Conservation (phyloP, 2,888 invertebrate species). For the Liodrosophila aerea region DNA sequence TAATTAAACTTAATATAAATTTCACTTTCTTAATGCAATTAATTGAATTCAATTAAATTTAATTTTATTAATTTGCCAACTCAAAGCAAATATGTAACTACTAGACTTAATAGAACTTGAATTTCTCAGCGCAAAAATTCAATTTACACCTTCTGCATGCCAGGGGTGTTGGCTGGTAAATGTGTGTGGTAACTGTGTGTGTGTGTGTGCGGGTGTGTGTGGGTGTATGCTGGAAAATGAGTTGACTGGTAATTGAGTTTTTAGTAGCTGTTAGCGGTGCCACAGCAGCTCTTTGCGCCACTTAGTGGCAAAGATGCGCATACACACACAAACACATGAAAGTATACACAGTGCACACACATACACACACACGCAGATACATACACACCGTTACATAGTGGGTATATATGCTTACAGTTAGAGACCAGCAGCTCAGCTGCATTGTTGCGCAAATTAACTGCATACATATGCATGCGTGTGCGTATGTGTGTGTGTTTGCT, state of each 20-base stretch:
- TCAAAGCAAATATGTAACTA: no score
- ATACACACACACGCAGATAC: background rate
- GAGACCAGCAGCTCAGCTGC: constrained; percentile 39
- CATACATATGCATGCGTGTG: constrained; percentile 9
- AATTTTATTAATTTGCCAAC: background rate
- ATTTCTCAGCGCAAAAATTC: constrained; percentile 35
- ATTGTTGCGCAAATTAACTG: constrained; percentile 67
- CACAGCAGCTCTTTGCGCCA: constrained; percentile 55
- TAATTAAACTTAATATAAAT: no score
- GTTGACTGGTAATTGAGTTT: constrained; percentile 69
- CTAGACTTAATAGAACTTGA: background rate
- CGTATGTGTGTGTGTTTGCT: constrained; percentile 15
- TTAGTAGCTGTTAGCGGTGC: constrained; percentile 72
- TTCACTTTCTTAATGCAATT: no score
- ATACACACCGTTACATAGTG: background rate
- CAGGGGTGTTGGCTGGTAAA: constrained; percentile 7
- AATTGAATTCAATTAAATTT: background rate
- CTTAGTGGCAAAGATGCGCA: constrained; percentile 56
- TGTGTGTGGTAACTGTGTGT: constrained; percentile 1
- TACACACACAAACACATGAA: constrained; percentile 25
- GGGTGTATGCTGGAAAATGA: constrained; percentile 36
- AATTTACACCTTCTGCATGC: constrained; percentile 27
- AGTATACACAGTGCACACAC: constrained; percentile 20
- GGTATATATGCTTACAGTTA: constrained; percentile 14
- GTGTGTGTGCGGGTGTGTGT: constrained; percentile 7